A percentile compares a stretch with the other conserved stretches of the same genome.
Conservation (phyloP, 2,888 invertebrate species). For the Nemotelus nigrinus region DNA sequence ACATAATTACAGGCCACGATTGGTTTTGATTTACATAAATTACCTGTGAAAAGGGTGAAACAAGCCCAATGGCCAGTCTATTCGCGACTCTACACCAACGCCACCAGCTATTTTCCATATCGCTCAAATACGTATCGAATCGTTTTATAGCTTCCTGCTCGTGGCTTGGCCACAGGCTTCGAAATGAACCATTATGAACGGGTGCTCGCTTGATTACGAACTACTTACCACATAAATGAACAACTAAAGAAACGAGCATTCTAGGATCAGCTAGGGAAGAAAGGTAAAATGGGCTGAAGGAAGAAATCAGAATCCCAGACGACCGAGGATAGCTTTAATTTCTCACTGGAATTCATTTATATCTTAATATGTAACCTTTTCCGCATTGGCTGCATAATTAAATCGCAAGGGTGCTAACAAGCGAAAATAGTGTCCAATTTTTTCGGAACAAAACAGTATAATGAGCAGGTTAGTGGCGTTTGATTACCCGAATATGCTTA, state of each 20-base stretch:
- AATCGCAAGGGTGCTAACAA: conserved; percentile 48
- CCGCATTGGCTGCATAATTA: conserved; percentile 45
- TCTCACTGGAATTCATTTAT: conserved; percentile 20
- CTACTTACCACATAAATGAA: neutral
- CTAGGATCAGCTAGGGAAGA: neutral
- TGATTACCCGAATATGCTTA: conserved; percentile 42
- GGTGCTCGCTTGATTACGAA: conserved; percentile 22
- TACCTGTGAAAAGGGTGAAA: conserved; percentile 49
- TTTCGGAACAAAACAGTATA: conserved; percentile 49
- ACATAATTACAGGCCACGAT: conserved; percentile 39
- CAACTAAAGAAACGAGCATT: conserved; percentile 28
- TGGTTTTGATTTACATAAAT: conserved; percentile 48
- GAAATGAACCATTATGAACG: neutral
- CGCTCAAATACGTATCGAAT: conserved; percentile 21
- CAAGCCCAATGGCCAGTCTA: neutral
- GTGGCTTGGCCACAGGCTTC: conserved; percentile 10
- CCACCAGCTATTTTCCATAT: neutral
- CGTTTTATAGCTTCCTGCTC: conserved; percentile 10
- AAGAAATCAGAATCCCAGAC: neutral
- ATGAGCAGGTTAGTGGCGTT: conserved; percentile 42
- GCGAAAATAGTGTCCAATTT: conserved; percentile 48
- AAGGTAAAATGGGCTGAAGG: neutral
- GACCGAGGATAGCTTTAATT: neutral
- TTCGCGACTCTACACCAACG: neutral
- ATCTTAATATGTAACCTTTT: conserved; percentile 45